phyloP scores from a whole-genome alignment of 2,888 invertebrate genomes.

The Lacanobia oleracea region DNA sequence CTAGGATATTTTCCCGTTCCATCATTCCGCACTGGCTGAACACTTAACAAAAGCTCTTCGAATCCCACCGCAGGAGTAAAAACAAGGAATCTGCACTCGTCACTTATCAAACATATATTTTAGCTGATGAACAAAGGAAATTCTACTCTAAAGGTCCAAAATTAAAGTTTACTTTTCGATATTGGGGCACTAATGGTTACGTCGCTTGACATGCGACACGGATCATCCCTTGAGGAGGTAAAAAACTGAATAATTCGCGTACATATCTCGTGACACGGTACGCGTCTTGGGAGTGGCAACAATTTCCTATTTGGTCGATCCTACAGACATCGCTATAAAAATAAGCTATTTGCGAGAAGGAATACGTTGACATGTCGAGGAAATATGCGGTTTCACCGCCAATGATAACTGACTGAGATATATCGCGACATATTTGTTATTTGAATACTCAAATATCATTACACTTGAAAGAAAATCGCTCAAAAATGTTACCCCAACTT shows the following conservation, averaged over 20 bases:
- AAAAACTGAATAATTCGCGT: slow-evolving; percentile 87
- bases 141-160: slow-evolving; percentile 43
- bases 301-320: slow-evolving; percentile 84
- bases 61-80: slow-evolving; percentile 84
- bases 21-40: slow-evolving; percentile 81
- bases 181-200: slow-evolving; percentile 65
- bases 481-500: slow-evolving; percentile 40
- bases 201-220: slow-evolving; percentile 69
- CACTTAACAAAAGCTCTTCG: slow-evolving; percentile 85
- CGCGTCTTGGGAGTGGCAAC: slow-evolving; percentile 83
- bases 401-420: slow-evolving; percentile 59
- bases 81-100: slow-evolving; percentile 80
- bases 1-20: slow-evolving; percentile 73
- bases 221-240: slow-evolving; percentile 81
- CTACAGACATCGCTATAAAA: slow-evolving; percentile 78
- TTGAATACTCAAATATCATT: slow-evolving; percentile 50
- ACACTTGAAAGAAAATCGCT: slow-evolving; percentile 48
- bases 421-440: slow-evolving; percentile 49
- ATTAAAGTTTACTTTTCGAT: slow-evolving; percentile 50
- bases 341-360: slow-evolving; percentile 78
- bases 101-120: slow-evolving; percentile 72
- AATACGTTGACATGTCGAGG: slow-evolving; percentile 71
- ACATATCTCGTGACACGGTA: slow-evolving; percentile 82
- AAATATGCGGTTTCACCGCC: slow-evolving; percentile 53
- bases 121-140: slow-evolving; percentile 45